Conservation (phyloP, 2,888 invertebrate genomes). For the Rhimphoctona megacephalus region DNA sequence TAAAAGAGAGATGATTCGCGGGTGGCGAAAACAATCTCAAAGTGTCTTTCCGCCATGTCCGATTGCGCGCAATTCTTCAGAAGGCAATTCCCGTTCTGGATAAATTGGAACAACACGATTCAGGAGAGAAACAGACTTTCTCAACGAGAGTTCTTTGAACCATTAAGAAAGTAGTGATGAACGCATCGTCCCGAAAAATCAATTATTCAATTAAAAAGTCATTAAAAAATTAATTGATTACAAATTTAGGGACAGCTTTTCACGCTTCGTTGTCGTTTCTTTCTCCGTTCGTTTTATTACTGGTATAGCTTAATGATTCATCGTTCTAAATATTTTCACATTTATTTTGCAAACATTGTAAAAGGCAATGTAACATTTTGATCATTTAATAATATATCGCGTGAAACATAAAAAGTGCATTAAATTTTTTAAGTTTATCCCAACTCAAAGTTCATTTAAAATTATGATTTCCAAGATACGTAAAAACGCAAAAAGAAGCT, state of each 20-base stretch:
- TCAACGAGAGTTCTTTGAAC: neutral
- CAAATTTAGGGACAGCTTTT: neutral
- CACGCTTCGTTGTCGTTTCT: neutral
- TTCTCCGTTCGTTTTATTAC: neutral
- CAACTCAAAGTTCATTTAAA: neutral
- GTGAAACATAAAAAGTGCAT: neutral
- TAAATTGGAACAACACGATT: slow-evolving; percentile 72
- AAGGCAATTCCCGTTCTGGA: slow-evolving; percentile 71
- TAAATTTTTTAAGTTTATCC: neutral
- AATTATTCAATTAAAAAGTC: neutral
- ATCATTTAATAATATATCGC: too few relatives aligned
- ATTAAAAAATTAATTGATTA: neutral
- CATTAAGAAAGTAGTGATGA: neutral
- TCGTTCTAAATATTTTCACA: neutral
- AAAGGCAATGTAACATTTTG: too few relatives aligned
- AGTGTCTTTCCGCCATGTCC: slow-evolving; percentile 39
- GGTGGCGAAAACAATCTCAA: slow-evolving; percentile 51
- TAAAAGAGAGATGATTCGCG: slow-evolving; percentile 56
- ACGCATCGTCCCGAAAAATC: neutral
- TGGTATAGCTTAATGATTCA: neutral
- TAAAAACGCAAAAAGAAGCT: neutral
- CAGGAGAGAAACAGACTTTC: slow-evolving; percentile 2
- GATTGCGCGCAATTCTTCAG: slow-evolving; percentile 47
- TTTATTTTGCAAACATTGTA: neutral
- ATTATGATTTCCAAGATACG: neutral